Evolutionary conservation across 2,797 vertebrate species (phyloP).

Genomic region (Geotrypetes seraphini): DNA sequence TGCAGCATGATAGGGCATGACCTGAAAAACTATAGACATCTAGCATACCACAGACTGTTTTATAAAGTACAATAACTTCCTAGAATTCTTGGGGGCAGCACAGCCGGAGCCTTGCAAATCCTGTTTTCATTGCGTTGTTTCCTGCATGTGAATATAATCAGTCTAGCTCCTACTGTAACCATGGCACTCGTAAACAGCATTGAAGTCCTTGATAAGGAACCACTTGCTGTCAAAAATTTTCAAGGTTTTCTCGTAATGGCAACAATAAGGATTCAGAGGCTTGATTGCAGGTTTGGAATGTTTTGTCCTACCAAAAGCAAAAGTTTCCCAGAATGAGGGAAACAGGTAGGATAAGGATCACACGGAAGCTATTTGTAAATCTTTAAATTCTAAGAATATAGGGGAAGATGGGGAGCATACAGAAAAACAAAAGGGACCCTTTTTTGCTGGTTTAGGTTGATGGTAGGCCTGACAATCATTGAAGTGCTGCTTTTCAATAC

Average conservation of each 20-base stretch:
- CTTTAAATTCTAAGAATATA: no score
- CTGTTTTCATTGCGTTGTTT: constrained; percentile 96
- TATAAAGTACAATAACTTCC: constrained; percentile 98
- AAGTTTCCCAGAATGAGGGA: no score
- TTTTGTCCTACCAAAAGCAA: no score
- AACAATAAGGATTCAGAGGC: background rate
- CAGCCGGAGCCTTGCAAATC: constrained; percentile 93
- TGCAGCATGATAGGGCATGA: constrained; percentile 52
- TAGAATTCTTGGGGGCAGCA: constrained; percentile 93
- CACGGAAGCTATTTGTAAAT: no score
- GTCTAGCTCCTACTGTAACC: constrained; percentile 65
- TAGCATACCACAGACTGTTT: constrained; percentile 80
- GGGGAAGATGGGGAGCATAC: no score
- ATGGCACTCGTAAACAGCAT: constrained; percentile 64
- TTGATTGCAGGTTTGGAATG: background rate
- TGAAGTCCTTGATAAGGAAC: constrained; percentile 45
- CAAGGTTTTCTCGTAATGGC: constrained; percentile 25
- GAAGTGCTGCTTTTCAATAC: no score
- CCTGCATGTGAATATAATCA: constrained; percentile 75
- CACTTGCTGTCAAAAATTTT: constrained; percentile 20
- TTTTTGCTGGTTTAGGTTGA: no score
- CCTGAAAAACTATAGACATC: constrained; percentile 78
- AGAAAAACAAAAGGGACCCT: no score
- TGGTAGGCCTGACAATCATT: no score
- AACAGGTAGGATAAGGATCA: no score